These are phyloP conservation scores for Myiozetetes cayanensis DNA, from an alignment of 2,113 vertebrate genomes.

Conservation along the genomic window DNA sequence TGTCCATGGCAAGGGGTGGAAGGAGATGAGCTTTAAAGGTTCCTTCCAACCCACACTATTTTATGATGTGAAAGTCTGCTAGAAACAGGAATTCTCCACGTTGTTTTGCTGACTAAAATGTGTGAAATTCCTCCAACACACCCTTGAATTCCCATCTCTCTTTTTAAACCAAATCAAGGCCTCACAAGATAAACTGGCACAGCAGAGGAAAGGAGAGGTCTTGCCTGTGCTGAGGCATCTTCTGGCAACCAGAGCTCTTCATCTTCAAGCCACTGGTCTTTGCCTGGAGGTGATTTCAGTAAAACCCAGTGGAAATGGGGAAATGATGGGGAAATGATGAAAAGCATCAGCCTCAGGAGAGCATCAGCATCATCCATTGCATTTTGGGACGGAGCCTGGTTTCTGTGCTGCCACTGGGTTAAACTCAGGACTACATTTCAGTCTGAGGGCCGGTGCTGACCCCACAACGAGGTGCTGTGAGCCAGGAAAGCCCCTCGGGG, in stretches of 20 bases:
- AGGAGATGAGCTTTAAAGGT: not conserved
- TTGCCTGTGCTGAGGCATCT: not conserved
- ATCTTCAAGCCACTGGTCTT: not conserved
- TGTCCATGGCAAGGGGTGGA: not conserved
- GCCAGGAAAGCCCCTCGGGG: fast-evolving
- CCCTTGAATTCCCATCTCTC: not conserved
- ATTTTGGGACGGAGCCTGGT: not conserved
- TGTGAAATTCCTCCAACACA: not conserved
- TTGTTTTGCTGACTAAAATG: not conserved
- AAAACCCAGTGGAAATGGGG: not conserved
- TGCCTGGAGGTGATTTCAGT: too few species aligned
- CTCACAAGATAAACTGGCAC: not conserved
- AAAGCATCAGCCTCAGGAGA: not conserved
- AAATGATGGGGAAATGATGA: not conserved
- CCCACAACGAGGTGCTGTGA: too few species aligned
- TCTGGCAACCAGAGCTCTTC: not conserved
- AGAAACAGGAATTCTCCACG: not conserved
- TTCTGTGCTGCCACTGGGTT: not conserved
- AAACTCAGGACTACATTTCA: not conserved
- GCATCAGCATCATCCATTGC: not conserved
- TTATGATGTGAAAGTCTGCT: not conserved
- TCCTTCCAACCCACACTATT: not conserved
- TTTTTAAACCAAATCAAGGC: not conserved
- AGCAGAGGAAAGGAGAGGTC: not conserved
- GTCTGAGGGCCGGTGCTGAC: fast-evolving